Base-by-base conservation (phyloP, 2,888 invertebrate species). In the Aleiodes leptofemur region DNA sequence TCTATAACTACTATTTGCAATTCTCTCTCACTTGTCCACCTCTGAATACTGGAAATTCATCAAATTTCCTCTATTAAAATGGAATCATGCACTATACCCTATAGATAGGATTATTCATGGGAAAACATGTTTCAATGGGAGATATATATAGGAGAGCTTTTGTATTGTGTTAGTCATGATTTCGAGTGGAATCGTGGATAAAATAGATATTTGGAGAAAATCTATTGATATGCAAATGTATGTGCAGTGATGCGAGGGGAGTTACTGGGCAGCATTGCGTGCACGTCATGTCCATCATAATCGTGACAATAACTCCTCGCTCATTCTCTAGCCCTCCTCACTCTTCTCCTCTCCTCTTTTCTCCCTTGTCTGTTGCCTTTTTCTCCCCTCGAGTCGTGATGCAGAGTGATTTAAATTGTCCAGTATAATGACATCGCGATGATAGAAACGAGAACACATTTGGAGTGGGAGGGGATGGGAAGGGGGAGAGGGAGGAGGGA, bases 251-350 rank as follows among this genome's bases (percentile, higher is more conserved):
- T 31, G 51, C 51, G 29, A 23, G 23, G 23, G 43, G 51, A 68
- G 51, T 68, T 29, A 68, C 23, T 53, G 16, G 16, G 9, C 11
- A 2, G 43, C 9, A 29, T 68, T 68, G 68, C 68, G 68, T 68
- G 68, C 68, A 51, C 68, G 68, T 68, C 68, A 68, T 68, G 23
- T 68, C 50, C 68, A 68, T 68, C 68, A 51, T 16, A 51, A 7
- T 51, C 13, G 31, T 31, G 68, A 29, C 6, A 51, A 38, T 43
- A 43, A 43, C 43, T 43, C 43, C 43, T 43, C 8, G 9, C 3
- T 43, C 8, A 38, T 38, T 38, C 38, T 38, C 43, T 34, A 34
- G 0, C 43, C 11, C 43, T 43, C 43, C 9, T 23, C 23, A 23
- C 23, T 23, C 23, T 23, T 23, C 23, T 2, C 23, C 23, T 23